Base-by-base conservation (phyloP, 2,888 invertebrate species). In the Tethea ocularis region DNA sequence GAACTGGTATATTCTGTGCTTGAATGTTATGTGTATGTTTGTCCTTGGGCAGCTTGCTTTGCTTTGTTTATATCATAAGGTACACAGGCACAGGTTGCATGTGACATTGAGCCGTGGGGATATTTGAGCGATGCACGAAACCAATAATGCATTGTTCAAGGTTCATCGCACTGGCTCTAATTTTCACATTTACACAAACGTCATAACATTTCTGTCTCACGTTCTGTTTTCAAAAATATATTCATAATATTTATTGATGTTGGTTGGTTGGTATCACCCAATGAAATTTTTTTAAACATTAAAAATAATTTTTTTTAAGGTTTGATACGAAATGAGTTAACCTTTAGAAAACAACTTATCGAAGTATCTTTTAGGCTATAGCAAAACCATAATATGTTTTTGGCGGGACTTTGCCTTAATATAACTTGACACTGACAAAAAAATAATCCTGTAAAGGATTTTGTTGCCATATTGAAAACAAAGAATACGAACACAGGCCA, bases 101-200 rank as follows among this genome's bases (percentile, higher is more conserved):
- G 69, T 63, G 67, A 66, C 62, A 62, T 64, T 63, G 63, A 33
- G 59, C 57, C 57, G 20, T 15, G 55, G 61, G 63, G 69, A 75
- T 76, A 81, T 80, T 75, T 67, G 73, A 64, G 52, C 62, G 67
- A 71, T 80, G 76, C 83, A 84, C 83, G 84, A 83, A 67, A 79
- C 54, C 54, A 60, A 68, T 61, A 56, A 69, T 80, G 80, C 80
- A 80, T 62, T 66, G 72, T 73, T 78, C 80, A 80, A 82, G 78
- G 80, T 76, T 78, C 72, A 71, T 72, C 63, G 66, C 59, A 67
- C 59, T 56, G 38, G 11, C 57, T 54, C 52, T 57, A 57, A 60
- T 59, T 52, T 52, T 26, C 29, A 6, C 52, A 24, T 24, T 36
- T 36, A 38, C 15, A 26, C 10, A 26, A 2, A 29, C 26, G 23